These are phyloP conservation scores for Eleutherodactylus coqui DNA, from an alignment of 2,797 vertebrate species.

Conservation along the genomic window DNA sequence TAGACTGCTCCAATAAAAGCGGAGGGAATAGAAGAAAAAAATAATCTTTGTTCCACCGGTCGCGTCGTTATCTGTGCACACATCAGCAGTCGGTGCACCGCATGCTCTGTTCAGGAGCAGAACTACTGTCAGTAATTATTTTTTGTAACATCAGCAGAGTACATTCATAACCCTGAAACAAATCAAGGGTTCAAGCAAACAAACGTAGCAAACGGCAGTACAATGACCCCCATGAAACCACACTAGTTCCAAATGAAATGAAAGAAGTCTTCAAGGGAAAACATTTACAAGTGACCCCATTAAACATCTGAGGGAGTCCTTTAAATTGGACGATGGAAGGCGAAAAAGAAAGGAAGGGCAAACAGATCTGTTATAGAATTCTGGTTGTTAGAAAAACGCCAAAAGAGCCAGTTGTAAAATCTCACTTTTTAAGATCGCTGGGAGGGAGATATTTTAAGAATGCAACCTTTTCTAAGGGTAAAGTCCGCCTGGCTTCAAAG, in stretches of 20 bases:
- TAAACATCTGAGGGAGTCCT: not conserved
- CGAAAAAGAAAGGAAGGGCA: not conserved
- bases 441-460: slow-evolving; percentile 46
- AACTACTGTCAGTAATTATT: not conserved
- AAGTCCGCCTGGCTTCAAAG: slow-evolving; percentile 35
- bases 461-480: slow-evolving; percentile 48
- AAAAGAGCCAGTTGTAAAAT: slow-evolving; percentile 49
- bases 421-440: slow-evolving; percentile 38
- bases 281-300: slow-evolving; percentile 21
- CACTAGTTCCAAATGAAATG: not conserved
- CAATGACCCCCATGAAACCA: slow-evolving; percentile 23
- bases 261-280: not conserved
- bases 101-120: not conserved
- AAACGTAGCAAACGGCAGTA: not conserved
- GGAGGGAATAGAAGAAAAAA: too few relatives aligned
- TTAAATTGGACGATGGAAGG: not conserved
- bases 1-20: too few relatives aligned
- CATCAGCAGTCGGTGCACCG: not conserved
- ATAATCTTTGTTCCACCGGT: not conserved
- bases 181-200: slow-evolving; percentile 1
- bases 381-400: slow-evolving; percentile 12
- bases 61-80: too few relatives aligned
- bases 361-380: slow-evolving; percentile 1
- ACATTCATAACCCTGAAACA: not conserved
- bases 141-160: not conserved